phyloP scores from a whole-genome alignment of 2,113 vertebrate genomes.

The Budorcas taxicolor region DNA sequence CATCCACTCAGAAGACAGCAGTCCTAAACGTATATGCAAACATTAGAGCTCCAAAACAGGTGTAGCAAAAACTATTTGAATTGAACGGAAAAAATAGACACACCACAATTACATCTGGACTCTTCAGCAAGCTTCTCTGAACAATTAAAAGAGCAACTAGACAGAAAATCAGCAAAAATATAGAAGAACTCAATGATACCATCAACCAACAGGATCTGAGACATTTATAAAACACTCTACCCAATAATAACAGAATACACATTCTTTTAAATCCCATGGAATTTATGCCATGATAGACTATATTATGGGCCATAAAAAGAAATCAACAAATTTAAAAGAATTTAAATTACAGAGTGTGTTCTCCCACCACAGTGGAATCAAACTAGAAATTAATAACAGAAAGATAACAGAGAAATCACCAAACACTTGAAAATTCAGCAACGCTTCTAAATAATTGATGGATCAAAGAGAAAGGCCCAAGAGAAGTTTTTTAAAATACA shows the following conservation, averaged over 20 bases:
- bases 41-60: background rate
- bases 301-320: background rate
- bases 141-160: background rate
- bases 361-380: background rate
- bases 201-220: background rate
- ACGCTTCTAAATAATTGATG: background rate
- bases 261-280: background rate
- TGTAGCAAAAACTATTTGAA: background rate
- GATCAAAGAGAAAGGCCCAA: background rate
- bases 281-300: background rate
- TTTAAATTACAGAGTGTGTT: background rate
- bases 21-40: background rate
- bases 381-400: background rate
- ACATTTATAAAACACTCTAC: background rate
- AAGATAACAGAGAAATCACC: background rate
- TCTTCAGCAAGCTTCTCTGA: background rate
- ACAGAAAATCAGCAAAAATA: background rate
- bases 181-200: background rate
- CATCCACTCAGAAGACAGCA: background rate
- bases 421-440: background rate
- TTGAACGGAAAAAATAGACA: background rate
- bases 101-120: background rate
- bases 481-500: background rate
- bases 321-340: background rate
- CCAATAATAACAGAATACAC: background rate